Percentiles rank a stretch among this genome's conserved stretches.
Conservation (phyloP, 2,797 vertebrate genomes). For the Oreochromis grahami region DNA sequence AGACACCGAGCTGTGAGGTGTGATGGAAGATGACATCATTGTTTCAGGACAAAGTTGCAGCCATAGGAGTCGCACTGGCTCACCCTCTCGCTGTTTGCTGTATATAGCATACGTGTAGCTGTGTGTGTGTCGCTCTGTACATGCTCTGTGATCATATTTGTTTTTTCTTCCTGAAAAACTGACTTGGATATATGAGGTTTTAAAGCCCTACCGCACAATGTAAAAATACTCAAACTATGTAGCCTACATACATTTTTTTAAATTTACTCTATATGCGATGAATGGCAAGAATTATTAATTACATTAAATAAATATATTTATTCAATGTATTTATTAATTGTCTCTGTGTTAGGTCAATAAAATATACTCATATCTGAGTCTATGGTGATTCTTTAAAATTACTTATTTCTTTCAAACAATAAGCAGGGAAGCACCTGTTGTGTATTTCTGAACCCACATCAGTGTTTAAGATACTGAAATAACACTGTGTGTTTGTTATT, state of each 20-base stretch:
- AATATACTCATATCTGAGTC: background rate
- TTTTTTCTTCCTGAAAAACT: background rate
- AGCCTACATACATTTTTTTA: background rate
- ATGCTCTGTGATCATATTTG: background rate
- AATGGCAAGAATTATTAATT: background rate
- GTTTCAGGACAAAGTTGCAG: constrained; percentile 67
- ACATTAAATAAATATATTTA: background rate
- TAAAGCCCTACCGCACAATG: background rate
- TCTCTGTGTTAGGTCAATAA: background rate
- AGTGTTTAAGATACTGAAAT: background rate
- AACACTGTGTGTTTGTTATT: background rate
- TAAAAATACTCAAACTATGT: background rate
- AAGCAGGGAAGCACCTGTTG: background rate
- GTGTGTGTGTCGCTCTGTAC: background rate
- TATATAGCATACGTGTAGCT: background rate
- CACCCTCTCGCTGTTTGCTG: background rate
- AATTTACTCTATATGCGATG: background rate
- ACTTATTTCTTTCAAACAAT: background rate
- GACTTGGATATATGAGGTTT: background rate
- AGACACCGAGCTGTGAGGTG: constrained; percentile 39
- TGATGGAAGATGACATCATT: constrained; percentile 69
- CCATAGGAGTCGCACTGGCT: constrained; percentile 40
- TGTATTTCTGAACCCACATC: background rate
- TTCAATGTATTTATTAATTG: background rate
- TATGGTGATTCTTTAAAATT: background rate